Evolutionary conservation across 2,888 invertebrate genomes (phyloP).

Genomic region (Eupelmus urozonus): DNA sequence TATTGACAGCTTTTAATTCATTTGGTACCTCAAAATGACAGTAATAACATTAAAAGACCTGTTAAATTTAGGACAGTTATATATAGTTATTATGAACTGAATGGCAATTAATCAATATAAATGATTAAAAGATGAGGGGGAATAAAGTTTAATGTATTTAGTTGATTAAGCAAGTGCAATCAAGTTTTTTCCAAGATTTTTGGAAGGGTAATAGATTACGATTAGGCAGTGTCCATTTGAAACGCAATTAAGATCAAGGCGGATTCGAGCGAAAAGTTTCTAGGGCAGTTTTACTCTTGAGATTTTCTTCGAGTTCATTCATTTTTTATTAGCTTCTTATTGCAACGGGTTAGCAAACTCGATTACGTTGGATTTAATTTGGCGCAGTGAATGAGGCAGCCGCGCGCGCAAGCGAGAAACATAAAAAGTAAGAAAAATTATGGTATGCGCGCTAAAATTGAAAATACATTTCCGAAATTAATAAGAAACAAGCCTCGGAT

Average conservation of each 20-base stretch:
- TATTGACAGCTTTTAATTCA: too few species aligned
- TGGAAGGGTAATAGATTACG: constrained; percentile 46
- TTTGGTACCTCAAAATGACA: too few species aligned
- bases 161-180: constrained; percentile 26
- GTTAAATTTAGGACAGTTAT: too few species aligned
- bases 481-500: neutral
- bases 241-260: constrained; percentile 52
- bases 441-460: neutral
- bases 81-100: too few species aligned
- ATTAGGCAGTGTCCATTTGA: constrained; percentile 48
- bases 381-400: constrained; percentile 10
- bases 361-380: constrained; percentile 50
- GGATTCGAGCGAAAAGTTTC: constrained; percentile 39
- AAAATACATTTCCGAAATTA: neutral
- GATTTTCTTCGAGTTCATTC: constrained; percentile 44
- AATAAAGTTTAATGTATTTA: constrained; percentile 29
- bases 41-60: too few species aligned
- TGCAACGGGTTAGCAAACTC: constrained; percentile 39
- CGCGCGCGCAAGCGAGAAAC: neutral
- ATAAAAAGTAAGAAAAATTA: neutral
- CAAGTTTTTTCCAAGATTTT: constrained; percentile 25
- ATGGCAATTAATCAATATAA: too few species aligned
- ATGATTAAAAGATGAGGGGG: neutral
- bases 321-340: constrained; percentile 48
- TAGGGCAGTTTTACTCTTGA: constrained; percentile 36